Evolutionary conservation across 2,888 invertebrate species (phyloP), one percentile per base, ranked within the genome.

Genomic region (Anaspis maculata): DNA sequence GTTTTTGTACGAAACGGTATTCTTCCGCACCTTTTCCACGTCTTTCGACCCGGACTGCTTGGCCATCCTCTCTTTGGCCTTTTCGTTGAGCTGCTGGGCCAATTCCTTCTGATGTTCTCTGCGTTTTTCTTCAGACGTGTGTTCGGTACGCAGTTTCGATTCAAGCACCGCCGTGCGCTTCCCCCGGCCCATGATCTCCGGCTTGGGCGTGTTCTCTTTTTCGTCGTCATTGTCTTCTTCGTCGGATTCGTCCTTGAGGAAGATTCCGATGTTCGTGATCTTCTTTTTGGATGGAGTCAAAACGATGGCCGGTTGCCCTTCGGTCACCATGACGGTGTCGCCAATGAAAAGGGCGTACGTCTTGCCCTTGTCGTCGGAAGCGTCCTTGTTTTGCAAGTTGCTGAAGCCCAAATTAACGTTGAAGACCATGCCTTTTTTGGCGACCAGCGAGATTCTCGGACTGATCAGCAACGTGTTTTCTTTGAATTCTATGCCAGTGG

Each of bases 401-500:
- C 87, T 76, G 32, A 98, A 74, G 9, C 98, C 98, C 46, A 98
- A 79, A 57, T 90, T 91, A 5, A 98, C 75, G 62, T 96, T 96
- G 59, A 96, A 97, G 0, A 94, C 82, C 96, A 98, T 97, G 32
- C 92, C 91, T 64, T 92, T 94, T 53, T 79, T 85, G 0, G 83
- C 80, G 2, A 76, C 62, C 1, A 80, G 77, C 24, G 74, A 77
- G 9, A 86, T 87, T 72, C 96, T 98, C 1, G 90, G 86, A 0
- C 88, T 88, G 55, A 99, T 88, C 1, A 94, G 73, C 34, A 97
- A 72, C 0, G 91, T 87, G 49, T 88, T 88, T 64, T 99, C 98
- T 34, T 96, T 80, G 62, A 99, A 99, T 62, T 98, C 97, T 50
- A 98, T 89, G 4, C 98, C 98, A 82, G 90, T 97, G 1, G 82